These are phyloP conservation scores for Hypotaenidia philippensis DNA, from an alignment of 2,797 vertebrate species.

Conservation along the genomic window DNA sequence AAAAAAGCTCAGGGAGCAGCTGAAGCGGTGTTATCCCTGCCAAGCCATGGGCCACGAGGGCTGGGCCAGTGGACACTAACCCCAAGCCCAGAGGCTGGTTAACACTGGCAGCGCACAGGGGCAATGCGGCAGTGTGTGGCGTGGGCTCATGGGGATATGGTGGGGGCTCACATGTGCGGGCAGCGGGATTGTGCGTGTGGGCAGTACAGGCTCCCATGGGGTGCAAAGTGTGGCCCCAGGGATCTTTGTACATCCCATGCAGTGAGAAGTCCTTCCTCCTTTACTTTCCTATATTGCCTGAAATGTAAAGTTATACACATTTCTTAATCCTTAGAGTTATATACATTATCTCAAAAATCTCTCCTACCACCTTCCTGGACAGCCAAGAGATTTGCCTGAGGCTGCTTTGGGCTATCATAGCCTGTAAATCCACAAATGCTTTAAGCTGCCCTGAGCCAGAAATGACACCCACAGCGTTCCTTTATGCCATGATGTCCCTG, in stretches of 20 bases:
- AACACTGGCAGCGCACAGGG: fast-evolving
- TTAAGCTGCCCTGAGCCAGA: conserved; percentile 25
- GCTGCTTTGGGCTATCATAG: conserved; percentile 21
- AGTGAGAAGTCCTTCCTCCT: not conserved
- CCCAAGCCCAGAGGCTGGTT: fast-evolving
- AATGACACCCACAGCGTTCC: not conserved
- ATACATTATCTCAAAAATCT: conserved; percentile 4
- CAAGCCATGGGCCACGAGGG: fast-evolving
- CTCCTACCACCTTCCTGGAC: not conserved
- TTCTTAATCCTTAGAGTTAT: not conserved
- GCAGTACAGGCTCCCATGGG: fast-evolving
- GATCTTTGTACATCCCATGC: not conserved
- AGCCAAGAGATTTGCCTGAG: not conserved
- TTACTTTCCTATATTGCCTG: not conserved
- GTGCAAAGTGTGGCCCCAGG: not conserved
- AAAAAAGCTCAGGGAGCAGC: fast-evolving
- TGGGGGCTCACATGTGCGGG: fast-evolving
- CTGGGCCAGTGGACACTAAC: fast-evolving
- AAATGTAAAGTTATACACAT: not conserved
- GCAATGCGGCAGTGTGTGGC: fast-evolving
- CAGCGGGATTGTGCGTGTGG: fast-evolving
- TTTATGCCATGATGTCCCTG: not conserved
- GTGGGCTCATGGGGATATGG: fast-evolving
- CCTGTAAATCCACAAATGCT: conserved; percentile 8
- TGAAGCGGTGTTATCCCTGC: fast-evolving